phyloP scores from a whole-genome alignment of 1,140 invertebrate species.

The Diorhabda sublineata region DNA sequence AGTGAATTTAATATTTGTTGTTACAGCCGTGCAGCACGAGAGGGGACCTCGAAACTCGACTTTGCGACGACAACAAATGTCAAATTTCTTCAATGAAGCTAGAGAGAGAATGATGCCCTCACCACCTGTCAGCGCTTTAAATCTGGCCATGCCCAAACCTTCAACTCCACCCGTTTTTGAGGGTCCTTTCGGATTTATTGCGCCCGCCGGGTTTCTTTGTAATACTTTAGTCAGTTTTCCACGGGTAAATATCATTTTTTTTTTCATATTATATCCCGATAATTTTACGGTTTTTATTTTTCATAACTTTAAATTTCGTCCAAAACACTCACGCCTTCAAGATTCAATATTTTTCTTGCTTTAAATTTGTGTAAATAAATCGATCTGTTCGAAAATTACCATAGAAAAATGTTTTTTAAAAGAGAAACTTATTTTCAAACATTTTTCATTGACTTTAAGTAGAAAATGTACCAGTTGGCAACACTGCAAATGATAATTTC shows the following conservation, averaged over 20 bases:
- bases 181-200: conserved; percentile 6
- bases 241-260: conserved; percentile 19
- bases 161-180: not conserved
- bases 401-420: no score
- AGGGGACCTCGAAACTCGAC: conserved; percentile 93
- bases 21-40: conserved; percentile 94
- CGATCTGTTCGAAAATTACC: no score
- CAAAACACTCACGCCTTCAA: no score
- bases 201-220: conserved; percentile 36
- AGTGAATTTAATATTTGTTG: conserved; percentile 18
- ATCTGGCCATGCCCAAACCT: conserved; percentile 22
- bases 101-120: conserved; percentile 18
- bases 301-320: not conserved
- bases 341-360: no score
- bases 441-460: no score
- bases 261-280: not conserved
- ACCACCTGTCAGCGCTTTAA: conserved; percentile 27
- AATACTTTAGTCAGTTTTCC: conserved; percentile 37
- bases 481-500: no score
- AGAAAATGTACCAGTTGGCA: no score
- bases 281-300: not conserved
- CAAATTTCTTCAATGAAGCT: conserved; percentile 50
- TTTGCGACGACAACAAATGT: conserved; percentile 72
- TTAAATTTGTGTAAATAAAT: no score
- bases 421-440: no score